These are phyloP conservation scores for Periophthalmus modestus DNA, from an alignment of 2,113 vertebrate genomes.

Conservation along the genomic window DNA sequence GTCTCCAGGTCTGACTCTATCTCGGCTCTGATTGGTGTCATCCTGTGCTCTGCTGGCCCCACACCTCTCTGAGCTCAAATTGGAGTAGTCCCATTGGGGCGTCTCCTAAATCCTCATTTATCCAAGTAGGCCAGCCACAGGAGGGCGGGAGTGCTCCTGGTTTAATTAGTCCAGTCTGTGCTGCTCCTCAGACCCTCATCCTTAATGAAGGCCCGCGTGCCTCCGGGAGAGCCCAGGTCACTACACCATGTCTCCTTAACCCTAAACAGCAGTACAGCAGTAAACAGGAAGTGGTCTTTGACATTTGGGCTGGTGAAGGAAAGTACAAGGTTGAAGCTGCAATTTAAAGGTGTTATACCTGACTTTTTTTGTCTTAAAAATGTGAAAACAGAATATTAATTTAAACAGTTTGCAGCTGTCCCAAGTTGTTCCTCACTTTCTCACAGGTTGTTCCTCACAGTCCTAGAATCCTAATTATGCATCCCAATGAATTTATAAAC, in stretches of 20 bases:
- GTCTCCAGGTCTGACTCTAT: background rate
- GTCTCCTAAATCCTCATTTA: slow-evolving; percentile 58
- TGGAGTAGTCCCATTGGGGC: slow-evolving; percentile 56
- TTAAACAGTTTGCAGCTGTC: no score
- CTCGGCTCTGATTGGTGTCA: slow-evolving; percentile 14
- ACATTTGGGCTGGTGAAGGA: background rate
- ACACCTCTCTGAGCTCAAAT: slow-evolving; percentile 33
- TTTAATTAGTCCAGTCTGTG: slow-evolving; percentile 57
- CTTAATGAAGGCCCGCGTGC: slow-evolving; percentile 33
- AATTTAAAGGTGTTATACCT: no score
- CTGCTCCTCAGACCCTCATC: slow-evolving; percentile 20
- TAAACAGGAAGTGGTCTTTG: background rate
- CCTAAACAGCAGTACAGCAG: background rate
- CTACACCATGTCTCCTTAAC: background rate
- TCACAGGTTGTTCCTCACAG: no score
- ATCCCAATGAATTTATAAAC: no score
- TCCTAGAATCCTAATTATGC: no score
- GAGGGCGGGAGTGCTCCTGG: slow-evolving; percentile 24
- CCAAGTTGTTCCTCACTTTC: no score
- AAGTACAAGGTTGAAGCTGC: no score
- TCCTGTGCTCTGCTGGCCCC: slow-evolving; percentile 16
- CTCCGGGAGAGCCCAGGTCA: slow-evolving; percentile 12
- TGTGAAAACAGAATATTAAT: no score
- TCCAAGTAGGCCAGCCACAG: slow-evolving; percentile 57
- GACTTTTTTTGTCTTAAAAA: no score